phyloP scores from a whole-genome alignment of 2,113 vertebrate genomes.

The Vulpes vulpes region DNA sequence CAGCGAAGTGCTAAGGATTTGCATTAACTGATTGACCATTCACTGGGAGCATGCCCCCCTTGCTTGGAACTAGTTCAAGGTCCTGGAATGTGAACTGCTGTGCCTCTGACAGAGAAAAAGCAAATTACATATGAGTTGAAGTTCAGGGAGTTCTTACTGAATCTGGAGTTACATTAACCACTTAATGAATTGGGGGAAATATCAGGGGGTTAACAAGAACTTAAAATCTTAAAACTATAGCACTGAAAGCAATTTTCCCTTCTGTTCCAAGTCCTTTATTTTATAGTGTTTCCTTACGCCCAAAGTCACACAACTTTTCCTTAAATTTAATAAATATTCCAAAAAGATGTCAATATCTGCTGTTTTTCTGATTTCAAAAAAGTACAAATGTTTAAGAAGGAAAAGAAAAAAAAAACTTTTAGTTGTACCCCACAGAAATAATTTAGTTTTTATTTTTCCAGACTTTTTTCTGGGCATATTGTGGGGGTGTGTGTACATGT shows the following conservation, averaged over 20 bases:
- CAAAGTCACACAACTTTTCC: not conserved
- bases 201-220: not conserved
- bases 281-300: not conserved
- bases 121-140: not conserved
- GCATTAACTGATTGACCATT: not conserved
- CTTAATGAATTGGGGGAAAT: not conserved
- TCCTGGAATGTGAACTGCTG: not conserved
- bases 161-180: not conserved
- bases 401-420: not conserved
- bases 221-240: not conserved
- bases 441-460: slow-evolving; percentile 34
- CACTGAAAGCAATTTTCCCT: not conserved
- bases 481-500: not conserved
- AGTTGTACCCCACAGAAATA: not conserved
- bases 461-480: not conserved
- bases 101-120: not conserved
- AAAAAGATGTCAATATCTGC: not conserved
- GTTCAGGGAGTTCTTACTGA: not conserved
- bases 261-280: not conserved
- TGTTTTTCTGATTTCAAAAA: not conserved
- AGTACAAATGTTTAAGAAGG: not conserved
- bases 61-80: not conserved
- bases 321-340: slow-evolving; percentile 5
- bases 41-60: not conserved
- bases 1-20: not conserved